Base-by-base conservation (phyloP, 2,888 invertebrate genomes). In the Eueremaeus valkanovi region DNA sequence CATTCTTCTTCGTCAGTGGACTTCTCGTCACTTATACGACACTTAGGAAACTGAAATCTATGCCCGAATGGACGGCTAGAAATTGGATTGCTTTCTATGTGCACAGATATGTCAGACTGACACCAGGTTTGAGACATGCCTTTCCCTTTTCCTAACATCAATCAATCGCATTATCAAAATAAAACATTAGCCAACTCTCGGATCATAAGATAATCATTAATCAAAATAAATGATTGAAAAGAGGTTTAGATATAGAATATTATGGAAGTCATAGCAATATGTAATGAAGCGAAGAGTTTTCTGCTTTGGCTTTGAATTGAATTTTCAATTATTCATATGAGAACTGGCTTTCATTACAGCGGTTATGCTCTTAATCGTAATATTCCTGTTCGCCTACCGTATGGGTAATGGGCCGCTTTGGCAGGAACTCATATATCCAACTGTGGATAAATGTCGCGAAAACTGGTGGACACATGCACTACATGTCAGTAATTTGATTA, bases 1-100 rank as follows among this genome's bases (percentile, higher is more conserved):
- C 79, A 8, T 79, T 79, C 36, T 79, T 78, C 51, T 79, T 73
- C 70, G 74, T 78, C 6, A 78, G 79, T 76, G 78, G 68, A 75
- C 70, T 74, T n/a, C 27, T 73, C 16, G 45, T 72, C 51, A 74
- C 58, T 40, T 63, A 63, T 18, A 49, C 24, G 1, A 36, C 58
- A n/a, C 27, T 73, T 16, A 73, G 33, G 31, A 33, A 45, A 21
- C 42, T 75, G 58, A 31, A 31, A 18, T 36, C 72, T 8, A 13
- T 21, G 8, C 58, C 21, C 11, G n/a, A 40, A 9, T 51, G 40
- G 55, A 21, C 8, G 6, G 24, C 24, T 29, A 73, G 16, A 8
- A 33, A 72, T 49, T 75, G 75, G 75, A 13, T 72, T 16, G 36
- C 11, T 2, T 75, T 75, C 40, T 75, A 75, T 61, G 11, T 75